Evolutionary conservation across 2,797 vertebrate species (phyloP).

Genomic region (Tachyglossus aculeatus): DNA sequence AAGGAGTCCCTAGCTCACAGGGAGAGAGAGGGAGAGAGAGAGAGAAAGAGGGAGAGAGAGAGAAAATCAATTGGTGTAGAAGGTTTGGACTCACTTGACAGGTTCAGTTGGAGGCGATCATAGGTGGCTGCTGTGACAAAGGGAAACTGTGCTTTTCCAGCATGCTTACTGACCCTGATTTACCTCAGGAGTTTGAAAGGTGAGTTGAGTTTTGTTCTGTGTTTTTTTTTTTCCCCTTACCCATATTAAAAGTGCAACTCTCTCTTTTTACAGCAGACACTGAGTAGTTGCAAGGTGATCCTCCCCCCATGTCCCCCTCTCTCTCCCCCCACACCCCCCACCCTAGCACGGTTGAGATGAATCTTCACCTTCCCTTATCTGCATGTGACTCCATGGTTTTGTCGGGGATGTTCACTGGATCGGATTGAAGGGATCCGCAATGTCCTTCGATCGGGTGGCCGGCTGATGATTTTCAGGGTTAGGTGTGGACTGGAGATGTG

Average conservation of each 20-base stretch:
- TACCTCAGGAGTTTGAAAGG: slow-evolving; percentile 99
- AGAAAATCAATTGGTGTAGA: slow-evolving; percentile 82
- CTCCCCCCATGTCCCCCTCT: background rate
- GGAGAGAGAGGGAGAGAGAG: slow-evolving; percentile 76
- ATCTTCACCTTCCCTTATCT: background rate
- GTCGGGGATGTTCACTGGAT: slow-evolving; percentile 24
- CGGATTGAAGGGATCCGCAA: slow-evolving; percentile 53
- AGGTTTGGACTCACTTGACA: slow-evolving; percentile 93
- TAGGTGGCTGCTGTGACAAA: slow-evolving; percentile 90
- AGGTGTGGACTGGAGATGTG: slow-evolving; percentile 44
- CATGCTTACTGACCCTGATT: slow-evolving; percentile 98
- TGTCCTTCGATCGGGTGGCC: slow-evolving; percentile 40
- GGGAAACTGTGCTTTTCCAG: slow-evolving; percentile 88
- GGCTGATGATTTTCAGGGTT: slow-evolving; percentile 42
- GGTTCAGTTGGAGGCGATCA: slow-evolving; percentile 86
- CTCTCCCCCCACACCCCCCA: background rate
- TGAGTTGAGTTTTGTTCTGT: slow-evolving; percentile 74
- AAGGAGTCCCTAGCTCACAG: slow-evolving; percentile 85
- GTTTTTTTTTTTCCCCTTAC: background rate
- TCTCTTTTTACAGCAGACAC: slow-evolving; percentile 48
- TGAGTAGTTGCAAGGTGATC: slow-evolving; percentile 50
- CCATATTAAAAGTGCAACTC: slow-evolving; percentile 62
- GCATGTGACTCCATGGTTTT: background rate
- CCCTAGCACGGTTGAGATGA: too few species aligned
- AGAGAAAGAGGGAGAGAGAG: slow-evolving; percentile 66